A percentile compares a stretch with the other conserved stretches of the same genome.
Evolutionary conservation across 2,888 invertebrate species (phyloP).

Genomic region (Carterocephalus palaemon): DNA sequence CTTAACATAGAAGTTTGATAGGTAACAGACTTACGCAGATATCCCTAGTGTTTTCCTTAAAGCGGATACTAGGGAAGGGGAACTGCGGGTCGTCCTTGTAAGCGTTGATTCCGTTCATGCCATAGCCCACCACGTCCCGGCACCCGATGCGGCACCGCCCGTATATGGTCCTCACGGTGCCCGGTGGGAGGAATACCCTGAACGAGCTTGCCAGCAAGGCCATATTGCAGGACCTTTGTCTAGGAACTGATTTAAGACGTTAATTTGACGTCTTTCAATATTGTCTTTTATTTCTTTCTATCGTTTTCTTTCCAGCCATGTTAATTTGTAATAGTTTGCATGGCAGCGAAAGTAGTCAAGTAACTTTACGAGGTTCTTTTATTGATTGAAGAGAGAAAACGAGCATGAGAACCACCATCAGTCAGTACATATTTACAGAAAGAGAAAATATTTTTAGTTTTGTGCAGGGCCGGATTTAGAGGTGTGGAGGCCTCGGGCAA

Average conservation of each 20-base stretch:
- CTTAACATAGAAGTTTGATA: no score
- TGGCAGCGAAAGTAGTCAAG: no score
- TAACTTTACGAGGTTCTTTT: no score
- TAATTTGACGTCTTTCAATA: constrained; percentile 30
- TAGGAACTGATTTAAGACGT: neutral
- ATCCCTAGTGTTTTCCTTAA: constrained; percentile 80
- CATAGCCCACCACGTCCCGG: constrained; percentile 83
- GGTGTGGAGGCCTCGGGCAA: no score
- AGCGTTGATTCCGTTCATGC: constrained; percentile 76
- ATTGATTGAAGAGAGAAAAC: no score
- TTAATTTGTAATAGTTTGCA: no score
- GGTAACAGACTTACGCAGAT: constrained; percentile 71
- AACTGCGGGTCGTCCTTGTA: constrained; percentile 79
- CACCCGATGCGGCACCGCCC: constrained; percentile 73
- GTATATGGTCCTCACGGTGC: constrained; percentile 38
- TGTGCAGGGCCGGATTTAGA: no score
- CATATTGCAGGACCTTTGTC: constrained; percentile 2
- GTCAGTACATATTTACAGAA: no score
- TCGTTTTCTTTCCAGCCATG: neutral
- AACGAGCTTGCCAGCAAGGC: constrained; percentile 3
- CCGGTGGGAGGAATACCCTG: neutral
- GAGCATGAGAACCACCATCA: no score
- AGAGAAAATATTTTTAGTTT: no score
- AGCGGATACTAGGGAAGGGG: constrained; percentile 82
- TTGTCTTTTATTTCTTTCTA: neutral